Evolutionary conservation across 2,113 vertebrate genomes (phyloP).

Genomic region (Triplophysa siluroides): DNA sequence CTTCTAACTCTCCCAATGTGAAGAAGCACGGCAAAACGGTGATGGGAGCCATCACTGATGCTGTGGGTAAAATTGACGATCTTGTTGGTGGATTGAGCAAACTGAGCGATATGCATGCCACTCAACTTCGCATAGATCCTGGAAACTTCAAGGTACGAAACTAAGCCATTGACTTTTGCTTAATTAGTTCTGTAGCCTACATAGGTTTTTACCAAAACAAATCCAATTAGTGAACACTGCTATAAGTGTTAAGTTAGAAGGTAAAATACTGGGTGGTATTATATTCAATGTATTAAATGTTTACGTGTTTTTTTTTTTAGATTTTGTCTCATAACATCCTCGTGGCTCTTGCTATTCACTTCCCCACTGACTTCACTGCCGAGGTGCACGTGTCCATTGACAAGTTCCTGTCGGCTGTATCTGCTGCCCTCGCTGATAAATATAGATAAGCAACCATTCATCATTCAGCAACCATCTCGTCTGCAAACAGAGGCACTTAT

Average conservation of each 20-base stretch:
- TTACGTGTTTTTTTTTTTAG: constrained; percentile 48
- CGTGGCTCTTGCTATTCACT: constrained; percentile 64
- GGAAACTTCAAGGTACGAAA: constrained; percentile 82
- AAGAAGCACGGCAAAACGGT: constrained; percentile 76
- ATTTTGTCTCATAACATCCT: constrained; percentile 69
- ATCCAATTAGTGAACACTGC: too few species aligned
- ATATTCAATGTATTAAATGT: not conserved
- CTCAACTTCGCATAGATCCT: constrained; percentile 83
- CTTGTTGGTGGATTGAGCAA: constrained; percentile 65
- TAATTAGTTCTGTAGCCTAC: not conserved
- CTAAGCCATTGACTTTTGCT: not conserved
- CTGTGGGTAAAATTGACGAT: constrained; percentile 74
- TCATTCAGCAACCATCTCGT: not conserved
- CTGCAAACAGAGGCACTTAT: not conserved
- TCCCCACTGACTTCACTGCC: constrained; percentile 68
- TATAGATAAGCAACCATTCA: constrained; percentile 64
- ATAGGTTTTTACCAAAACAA: too few species aligned
- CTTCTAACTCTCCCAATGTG: constrained; percentile 63
- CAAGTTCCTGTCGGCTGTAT: constrained; percentile 70
- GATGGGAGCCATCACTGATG: constrained; percentile 62
- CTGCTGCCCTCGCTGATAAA: constrained; percentile 69
- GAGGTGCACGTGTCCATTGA: constrained; percentile 71
- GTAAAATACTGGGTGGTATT: not conserved
- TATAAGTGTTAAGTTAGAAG: not conserved
- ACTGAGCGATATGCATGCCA: constrained; percentile 86